Percentiles rank a stretch among this genome's conserved stretches.
These are phyloP conservation scores for Tautogolabrus adspersus DNA, from an alignment of 2,113 vertebrate species.

Conservation along the genomic window DNA sequence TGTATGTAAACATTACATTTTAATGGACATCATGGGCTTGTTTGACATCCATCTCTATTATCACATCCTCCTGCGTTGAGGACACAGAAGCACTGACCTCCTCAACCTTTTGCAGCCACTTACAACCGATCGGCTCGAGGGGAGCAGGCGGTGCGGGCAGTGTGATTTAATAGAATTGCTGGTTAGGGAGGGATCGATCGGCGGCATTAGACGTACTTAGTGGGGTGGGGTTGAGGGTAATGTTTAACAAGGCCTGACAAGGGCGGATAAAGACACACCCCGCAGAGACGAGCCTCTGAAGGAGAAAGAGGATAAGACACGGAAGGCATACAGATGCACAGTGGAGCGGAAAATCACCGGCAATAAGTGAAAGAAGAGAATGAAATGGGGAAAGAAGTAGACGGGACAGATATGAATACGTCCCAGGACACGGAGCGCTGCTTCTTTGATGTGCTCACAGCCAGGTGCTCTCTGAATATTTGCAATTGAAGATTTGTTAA, in stretches of 20 bases:
- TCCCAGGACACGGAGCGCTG: no score
- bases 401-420: not conserved
- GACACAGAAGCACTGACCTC: slow-evolving; percentile 14
- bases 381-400: no score
- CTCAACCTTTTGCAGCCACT: slow-evolving; percentile 5
- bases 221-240: slow-evolving; percentile 28
- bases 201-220: slow-evolving; percentile 47
- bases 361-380: not conserved
- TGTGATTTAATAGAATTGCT: slow-evolving; percentile 56
- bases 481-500: no score
- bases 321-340: not conserved
- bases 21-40: not conserved
- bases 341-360: not conserved
- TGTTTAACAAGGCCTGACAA: slow-evolving; percentile 63
- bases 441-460: no score
- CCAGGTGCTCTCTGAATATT: no score
- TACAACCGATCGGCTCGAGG: slow-evolving; percentile 7
- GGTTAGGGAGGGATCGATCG: slow-evolving; percentile 49
- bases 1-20: slow-evolving; percentile 12
- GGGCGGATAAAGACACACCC: slow-evolving; percentile 38
- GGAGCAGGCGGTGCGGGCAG: slow-evolving; percentile 13
- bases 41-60: slow-evolving; percentile 10
- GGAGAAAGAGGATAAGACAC: slow-evolving; percentile 2
- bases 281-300: not conserved
- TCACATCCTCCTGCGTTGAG: not conserved